Percentiles rank a stretch among this genome's conserved stretches.
These are phyloP conservation scores for Cydia splendana DNA, from an alignment of 1,140 invertebrate species.

Conservation along the genomic window DNA sequence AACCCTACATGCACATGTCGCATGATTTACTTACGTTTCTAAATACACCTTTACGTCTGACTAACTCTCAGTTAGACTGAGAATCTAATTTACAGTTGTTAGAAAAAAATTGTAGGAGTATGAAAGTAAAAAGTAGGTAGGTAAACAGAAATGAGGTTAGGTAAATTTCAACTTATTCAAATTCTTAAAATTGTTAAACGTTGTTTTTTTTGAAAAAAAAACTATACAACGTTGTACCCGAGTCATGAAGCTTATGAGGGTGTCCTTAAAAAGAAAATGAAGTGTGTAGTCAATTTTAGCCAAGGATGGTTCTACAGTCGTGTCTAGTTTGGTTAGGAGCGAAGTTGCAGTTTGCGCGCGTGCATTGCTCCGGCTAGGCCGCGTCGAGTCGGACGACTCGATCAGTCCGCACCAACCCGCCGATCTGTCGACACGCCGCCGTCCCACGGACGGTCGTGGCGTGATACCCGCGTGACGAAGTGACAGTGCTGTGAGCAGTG, in stretches of 20 bases:
- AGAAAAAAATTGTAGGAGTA: neutral
- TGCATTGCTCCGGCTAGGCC: conserved; percentile 31
- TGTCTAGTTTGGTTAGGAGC: conserved; percentile 21
- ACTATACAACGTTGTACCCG: neutral
- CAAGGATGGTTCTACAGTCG: conserved; percentile 9
- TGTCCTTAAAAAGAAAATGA: neutral
- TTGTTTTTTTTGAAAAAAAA: neutral
- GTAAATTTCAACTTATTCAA: neutral
- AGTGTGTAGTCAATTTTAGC: conserved; percentile 2
- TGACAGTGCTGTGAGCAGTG: conserved; percentile 65
- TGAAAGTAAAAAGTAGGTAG: neutral
- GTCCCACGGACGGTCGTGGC: conserved; percentile 56
- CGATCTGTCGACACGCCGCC: conserved; percentile 58
- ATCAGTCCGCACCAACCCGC: conserved; percentile 64
- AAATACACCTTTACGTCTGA: neutral
- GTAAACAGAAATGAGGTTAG: neutral
- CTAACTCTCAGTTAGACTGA: neutral
- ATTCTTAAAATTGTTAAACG: neutral
- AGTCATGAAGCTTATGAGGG: neutral
- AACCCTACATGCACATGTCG: neutral
- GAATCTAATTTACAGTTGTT: neutral
- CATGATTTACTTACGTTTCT: conserved; percentile 13
- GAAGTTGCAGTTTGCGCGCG: conserved; percentile 16
- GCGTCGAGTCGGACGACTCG: conserved; percentile 22
- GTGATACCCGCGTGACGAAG: conserved; percentile 58